Conservation (phyloP, 2,113 vertebrate genomes). For the Oryzias melastigma region DNA sequence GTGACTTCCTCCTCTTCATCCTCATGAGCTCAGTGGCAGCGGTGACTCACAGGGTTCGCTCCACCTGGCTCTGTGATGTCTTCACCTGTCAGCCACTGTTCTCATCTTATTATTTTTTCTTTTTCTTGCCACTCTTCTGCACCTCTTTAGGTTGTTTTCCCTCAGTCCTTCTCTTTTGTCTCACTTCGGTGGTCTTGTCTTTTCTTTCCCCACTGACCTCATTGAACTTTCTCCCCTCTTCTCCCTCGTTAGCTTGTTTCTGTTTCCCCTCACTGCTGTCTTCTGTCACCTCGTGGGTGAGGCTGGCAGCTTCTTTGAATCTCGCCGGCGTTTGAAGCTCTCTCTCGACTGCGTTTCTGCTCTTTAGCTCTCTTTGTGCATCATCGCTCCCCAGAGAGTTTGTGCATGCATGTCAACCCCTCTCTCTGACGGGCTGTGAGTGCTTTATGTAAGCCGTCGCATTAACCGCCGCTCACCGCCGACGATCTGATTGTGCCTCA, state of each 20-base stretch:
- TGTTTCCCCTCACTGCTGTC: not conserved
- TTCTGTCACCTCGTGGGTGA: not conserved
- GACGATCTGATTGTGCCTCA: slow-evolving; percentile 1
- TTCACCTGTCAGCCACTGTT: slow-evolving; percentile 26
- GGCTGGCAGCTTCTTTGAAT: slow-evolving; percentile 12
- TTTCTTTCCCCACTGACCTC: not conserved
- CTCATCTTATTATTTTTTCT: not conserved
- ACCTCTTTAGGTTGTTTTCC: not conserved
- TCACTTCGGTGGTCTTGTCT: not conserved
- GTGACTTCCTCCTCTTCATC: not conserved
- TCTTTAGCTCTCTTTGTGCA: slow-evolving; percentile 36
- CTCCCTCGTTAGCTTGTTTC: not conserved
- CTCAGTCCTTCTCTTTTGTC: not conserved
- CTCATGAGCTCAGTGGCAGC: not conserved
- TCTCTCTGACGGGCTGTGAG: slow-evolving; percentile 25
- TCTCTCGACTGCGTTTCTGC: slow-evolving; percentile 17
- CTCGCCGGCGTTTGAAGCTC: slow-evolving; percentile 12
- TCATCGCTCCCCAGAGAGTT: slow-evolving; percentile 19
- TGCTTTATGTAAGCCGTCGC: slow-evolving; percentile 13
- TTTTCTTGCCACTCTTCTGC: not conserved
- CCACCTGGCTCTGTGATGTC: slow-evolving; percentile 38
- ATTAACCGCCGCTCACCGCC: not conserved
- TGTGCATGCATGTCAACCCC: not conserved
- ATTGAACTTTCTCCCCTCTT: not conserved
- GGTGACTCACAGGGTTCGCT: slow-evolving; percentile 30